Base-by-base conservation (phyloP, 2,797 vertebrate genomes). In the Limosa lapponica region DNA sequence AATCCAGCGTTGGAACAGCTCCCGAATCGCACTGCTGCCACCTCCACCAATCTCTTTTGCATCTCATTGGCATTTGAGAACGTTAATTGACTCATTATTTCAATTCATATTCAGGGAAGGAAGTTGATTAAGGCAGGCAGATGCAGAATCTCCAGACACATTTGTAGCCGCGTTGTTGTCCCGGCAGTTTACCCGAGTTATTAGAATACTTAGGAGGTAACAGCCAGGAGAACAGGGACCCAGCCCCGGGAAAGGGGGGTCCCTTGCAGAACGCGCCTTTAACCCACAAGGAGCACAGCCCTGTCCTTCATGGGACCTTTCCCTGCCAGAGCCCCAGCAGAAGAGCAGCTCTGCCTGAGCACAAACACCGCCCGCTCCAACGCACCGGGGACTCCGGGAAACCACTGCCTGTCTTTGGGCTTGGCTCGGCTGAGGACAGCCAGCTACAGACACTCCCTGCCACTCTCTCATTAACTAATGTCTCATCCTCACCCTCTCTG, bases 11-110 rank as follows among this genome's bases (percentile, higher is more conserved):
- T 97, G 98, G 97, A 98, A 98, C 93, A 46, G 97, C 96, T 98
- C 96, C 97, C 54, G 27, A 97, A 97, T 88, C 49, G 72, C 96
- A 89, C 90, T 89, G 95, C 96, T 96, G 75, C 96, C 92, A 95
- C 94, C 97, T 97, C 97, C 93, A 90, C 98, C 96, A 96, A 96
- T 95, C 98, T 98, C 95, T 97, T 98, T 96, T 98, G 98, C 98
- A 99, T 98, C 98, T 98, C 98, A 98, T 98, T 98, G 98, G 98
- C 98, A 98, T 98, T 99, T 99, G 98, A 98, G 98, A 98, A 98
- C 98, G 96, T 98, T 99, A 99, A 99, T 99, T 99, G 98, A 99
- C 99, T 99, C 98, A 99, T 99, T 99, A 99, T 98, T 98, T 98
- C 97, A 97, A 98, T 98, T 98, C 97, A 97, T 98, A 98, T 98